These are phyloP conservation scores for Buteo buteo DNA, from an alignment of 2,113 vertebrate genomes.

Conservation along the genomic window DNA sequence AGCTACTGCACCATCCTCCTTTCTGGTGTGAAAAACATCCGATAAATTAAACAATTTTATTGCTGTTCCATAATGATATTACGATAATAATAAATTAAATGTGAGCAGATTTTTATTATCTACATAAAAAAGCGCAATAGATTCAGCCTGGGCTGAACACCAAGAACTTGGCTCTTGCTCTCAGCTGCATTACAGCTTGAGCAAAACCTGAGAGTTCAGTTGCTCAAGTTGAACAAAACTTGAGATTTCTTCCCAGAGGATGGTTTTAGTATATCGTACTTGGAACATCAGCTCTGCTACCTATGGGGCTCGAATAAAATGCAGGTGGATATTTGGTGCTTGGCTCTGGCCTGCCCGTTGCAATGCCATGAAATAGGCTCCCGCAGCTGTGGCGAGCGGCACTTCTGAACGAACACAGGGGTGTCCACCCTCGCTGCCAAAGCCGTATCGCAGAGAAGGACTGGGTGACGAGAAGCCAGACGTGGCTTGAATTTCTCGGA, in stretches of 20 bases:
- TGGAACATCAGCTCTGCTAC: background rate
- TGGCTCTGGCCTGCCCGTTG: background rate
- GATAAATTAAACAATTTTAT: slow-evolving; percentile 30
- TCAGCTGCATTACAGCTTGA: background rate
- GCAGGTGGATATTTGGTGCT: background rate
- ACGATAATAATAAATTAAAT: slow-evolving; percentile 64
- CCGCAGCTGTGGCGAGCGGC: background rate
- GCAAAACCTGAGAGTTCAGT: background rate
- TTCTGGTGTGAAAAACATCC: slow-evolving; percentile 15
- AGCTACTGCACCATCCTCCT: background rate
- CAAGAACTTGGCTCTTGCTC: slow-evolving; percentile 31
- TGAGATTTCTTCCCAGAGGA: background rate
- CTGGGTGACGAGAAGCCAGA: background rate
- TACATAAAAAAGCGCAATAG: slow-evolving; percentile 31
- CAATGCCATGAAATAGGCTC: background rate
- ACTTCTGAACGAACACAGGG: background rate
- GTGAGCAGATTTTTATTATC: slow-evolving; percentile 51
- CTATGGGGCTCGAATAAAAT: background rate
- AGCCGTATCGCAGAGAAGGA: background rate
- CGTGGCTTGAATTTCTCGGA: background rate
- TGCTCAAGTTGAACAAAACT: background rate
- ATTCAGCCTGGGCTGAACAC: slow-evolving; percentile 54
- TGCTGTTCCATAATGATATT: slow-evolving; percentile 56
- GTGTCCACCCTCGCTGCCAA: background rate
- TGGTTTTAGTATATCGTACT: background rate